These are phyloP conservation scores for Leptopilina syphax DNA, from an alignment of 2,888 invertebrate species.

Conservation along the genomic window DNA sequence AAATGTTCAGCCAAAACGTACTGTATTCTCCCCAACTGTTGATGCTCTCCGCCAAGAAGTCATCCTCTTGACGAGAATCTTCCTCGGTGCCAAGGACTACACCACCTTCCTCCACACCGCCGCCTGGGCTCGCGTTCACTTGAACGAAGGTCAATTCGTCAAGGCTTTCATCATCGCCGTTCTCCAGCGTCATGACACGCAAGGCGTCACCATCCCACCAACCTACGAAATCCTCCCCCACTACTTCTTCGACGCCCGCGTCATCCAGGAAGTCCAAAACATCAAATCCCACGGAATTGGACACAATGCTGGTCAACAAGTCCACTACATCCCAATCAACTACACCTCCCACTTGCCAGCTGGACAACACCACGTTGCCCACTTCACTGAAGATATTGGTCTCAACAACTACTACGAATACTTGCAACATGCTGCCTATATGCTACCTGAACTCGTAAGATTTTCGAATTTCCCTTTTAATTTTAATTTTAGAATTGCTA, in stretches of 20 bases:
- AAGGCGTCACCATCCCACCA: slow-evolving; percentile 83
- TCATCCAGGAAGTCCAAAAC: slow-evolving; percentile 82
- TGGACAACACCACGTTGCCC: slow-evolving; percentile 81
- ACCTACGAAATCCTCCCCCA: slow-evolving; percentile 86
- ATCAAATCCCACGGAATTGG: slow-evolving; percentile 62
- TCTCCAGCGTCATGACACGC: slow-evolving; percentile 81
- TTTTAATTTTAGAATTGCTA: too few relatives aligned
- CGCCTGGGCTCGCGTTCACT: slow-evolving; percentile 82
- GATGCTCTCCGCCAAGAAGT: slow-evolving; percentile 82
- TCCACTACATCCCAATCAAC: slow-evolving; percentile 82
- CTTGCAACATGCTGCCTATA: slow-evolving; percentile 80
- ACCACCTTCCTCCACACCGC: slow-evolving; percentile 84
- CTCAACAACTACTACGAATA: slow-evolving; percentile 83
- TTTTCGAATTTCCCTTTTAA: not conserved
- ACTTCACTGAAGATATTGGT: slow-evolving; percentile 86
- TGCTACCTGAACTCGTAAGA: slow-evolving; percentile 62
- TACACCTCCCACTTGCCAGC: slow-evolving; percentile 78
- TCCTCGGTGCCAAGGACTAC: slow-evolving; percentile 85
- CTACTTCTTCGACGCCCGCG: slow-evolving; percentile 83
- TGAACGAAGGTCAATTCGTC: slow-evolving; percentile 85
- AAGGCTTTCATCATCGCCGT: slow-evolving; percentile 81
- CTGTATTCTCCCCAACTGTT: slow-evolving; percentile 82
- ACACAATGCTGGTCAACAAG: slow-evolving; percentile 69
- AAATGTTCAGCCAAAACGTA: slow-evolving; percentile 79
- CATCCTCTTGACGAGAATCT: slow-evolving; percentile 81